Evolutionary conservation across 2,113 vertebrate genomes (phyloP).

Genomic region (Paradisaea rubra): DNA sequence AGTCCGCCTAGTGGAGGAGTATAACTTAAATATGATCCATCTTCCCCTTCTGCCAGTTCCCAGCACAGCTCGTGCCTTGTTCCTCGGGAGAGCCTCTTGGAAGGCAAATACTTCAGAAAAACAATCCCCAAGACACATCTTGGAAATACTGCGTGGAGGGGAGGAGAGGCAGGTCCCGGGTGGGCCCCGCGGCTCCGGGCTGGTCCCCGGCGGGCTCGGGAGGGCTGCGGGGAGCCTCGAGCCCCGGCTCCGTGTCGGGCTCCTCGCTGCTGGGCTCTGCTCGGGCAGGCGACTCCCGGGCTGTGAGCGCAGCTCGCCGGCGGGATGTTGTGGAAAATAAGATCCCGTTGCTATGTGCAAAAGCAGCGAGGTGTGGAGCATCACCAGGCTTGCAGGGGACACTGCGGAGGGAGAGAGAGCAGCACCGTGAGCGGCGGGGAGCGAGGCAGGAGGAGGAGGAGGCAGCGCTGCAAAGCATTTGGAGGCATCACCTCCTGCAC

Average conservation of each 20-base stretch:
- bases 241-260: not conserved
- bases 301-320: conserved; percentile 33
- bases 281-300: not conserved
- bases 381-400: conserved; percentile 99
- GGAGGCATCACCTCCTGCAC: not conserved
- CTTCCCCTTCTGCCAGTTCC: conserved; percentile 17
- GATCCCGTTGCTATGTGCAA: conserved; percentile 77
- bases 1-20: conserved; percentile 50
- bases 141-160: conserved; percentile 63
- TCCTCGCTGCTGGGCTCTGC: conserved; percentile 58
- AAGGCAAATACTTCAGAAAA: conserved; percentile 3
- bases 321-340: conserved; percentile 74
- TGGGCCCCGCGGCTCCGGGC: not conserved
- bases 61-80: not conserved
- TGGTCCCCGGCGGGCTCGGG: not conserved
- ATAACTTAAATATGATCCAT: not conserved
- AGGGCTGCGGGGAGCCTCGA: not conserved
- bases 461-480: not conserved
- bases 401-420: conserved; percentile 71
- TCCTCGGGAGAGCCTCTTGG: conserved; percentile 9
- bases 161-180: not conserved
- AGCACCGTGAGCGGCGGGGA: not conserved
- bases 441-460: not conserved
- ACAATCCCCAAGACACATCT: conserved; percentile 17
- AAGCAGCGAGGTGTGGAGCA: conserved; percentile 74